Conservation (phyloP, 1,140 invertebrate species). For the Lordiphosa stackelbergi region DNA sequence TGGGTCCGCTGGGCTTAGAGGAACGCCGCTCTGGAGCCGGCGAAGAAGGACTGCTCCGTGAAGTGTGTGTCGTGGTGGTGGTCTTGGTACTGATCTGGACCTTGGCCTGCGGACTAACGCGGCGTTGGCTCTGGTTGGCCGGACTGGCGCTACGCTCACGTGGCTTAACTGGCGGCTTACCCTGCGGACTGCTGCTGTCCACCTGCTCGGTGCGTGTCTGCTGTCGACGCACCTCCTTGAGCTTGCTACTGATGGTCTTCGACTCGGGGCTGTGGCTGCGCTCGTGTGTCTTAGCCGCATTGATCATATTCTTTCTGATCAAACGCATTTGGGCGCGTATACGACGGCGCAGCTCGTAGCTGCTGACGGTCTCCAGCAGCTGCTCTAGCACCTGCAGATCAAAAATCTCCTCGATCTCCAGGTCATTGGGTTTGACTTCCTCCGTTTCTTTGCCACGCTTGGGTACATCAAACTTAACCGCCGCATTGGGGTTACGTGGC, state of each 20-base stretch:
- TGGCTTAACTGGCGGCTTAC: constrained; percentile 61
- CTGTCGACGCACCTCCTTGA: constrained; percentile 34
- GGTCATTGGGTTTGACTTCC: constrained; percentile 15
- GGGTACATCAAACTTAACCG: constrained; percentile 82
- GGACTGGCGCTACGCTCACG: constrained; percentile 63
- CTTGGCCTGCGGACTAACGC: constrained; percentile 51
- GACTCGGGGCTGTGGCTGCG: constrained; percentile 34
- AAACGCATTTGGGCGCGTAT: constrained; percentile 86
- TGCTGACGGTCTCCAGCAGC: constrained; percentile 84
- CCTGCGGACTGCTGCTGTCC: constrained; percentile 38
- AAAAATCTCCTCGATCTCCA: constrained; percentile 83
- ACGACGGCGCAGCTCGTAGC: constrained; percentile 85
- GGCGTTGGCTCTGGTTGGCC: constrained; percentile 24
- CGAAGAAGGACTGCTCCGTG: constrained; percentile 26
- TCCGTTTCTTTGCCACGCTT: constrained; percentile 45
- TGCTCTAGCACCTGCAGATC: constrained; percentile 83
- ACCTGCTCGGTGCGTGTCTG: constrained; percentile 32
- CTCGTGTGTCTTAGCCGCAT: constrained; percentile 34
- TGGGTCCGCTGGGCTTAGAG: constrained; percentile 75
- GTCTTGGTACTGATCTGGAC: constrained; percentile 20
- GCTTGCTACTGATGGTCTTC: constrained; percentile 19
- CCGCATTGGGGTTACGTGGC: constrained; percentile 57
- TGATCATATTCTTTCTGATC: constrained; percentile 79
- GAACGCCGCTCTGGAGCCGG: constrained; percentile 20
- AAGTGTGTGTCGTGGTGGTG: constrained; percentile 9